phyloP scores from a whole-genome alignment of 2,888 invertebrate genomes.

The Merodon equestris region DNA sequence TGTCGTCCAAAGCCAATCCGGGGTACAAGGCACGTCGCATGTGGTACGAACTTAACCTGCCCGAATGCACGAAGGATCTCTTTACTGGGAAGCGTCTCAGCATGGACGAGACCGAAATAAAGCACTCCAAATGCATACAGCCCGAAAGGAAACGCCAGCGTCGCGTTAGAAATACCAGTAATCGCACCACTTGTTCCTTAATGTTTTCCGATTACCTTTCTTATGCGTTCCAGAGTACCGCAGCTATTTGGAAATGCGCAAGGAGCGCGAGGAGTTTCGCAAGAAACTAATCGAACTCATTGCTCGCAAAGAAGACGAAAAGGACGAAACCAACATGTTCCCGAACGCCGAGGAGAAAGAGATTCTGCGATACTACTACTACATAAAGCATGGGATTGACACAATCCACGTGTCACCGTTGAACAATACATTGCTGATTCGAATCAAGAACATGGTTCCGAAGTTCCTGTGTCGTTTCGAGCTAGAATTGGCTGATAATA shows the following conservation, averaged over 20 bases:
- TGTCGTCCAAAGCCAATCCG: conserved; percentile 77
- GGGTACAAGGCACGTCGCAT: conserved; percentile 75
- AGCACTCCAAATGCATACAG: conserved; percentile 76
- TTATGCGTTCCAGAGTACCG: conserved; percentile 79
- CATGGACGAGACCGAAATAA: conserved; percentile 81
- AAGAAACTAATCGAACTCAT: conserved; percentile 88
- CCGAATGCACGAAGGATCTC: conserved; percentile 73
- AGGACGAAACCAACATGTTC: conserved; percentile 75
- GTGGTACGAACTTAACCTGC: conserved; percentile 78
- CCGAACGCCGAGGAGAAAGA: conserved; percentile 84
- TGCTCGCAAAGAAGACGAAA: conserved; percentile 80
- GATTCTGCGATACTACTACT: conserved; percentile 91
- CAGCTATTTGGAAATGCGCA: conserved; percentile 84
- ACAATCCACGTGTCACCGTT: conserved; percentile 93
- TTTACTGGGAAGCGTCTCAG: conserved; percentile 79
- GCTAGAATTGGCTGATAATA: conserved; percentile 81
- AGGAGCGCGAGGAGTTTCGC: conserved; percentile 90
- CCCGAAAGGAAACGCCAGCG: conserved; percentile 75
- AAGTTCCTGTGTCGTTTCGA: conserved; percentile 83
- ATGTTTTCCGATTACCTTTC: neutral
- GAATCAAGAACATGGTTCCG: conserved; percentile 84
- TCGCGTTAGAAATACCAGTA: conserved; percentile 75
- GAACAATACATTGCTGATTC: conserved; percentile 84
- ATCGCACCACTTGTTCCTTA: neutral
- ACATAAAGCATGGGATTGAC: conserved; percentile 93